phyloP scores from a whole-genome alignment of 2,888 invertebrate genomes.

The Cantharis nigra region DNA sequence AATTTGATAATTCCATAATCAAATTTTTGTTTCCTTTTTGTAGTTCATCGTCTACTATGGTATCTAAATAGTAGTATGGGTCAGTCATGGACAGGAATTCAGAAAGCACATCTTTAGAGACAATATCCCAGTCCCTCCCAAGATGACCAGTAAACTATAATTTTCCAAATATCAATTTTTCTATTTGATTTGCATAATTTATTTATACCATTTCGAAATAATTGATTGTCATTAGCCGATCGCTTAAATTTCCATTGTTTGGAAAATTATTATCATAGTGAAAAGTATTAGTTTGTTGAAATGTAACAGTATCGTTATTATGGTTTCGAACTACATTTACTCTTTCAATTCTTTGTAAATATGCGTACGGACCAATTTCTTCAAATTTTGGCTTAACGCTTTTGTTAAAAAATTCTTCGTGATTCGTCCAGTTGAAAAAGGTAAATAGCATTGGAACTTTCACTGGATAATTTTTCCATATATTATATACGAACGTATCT shows the following conservation, averaged over 20 bases:
- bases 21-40: conserved; percentile 82
- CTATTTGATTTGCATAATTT: no score
- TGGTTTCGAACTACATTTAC: conserved; percentile 72
- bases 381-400: conserved; percentile 62
- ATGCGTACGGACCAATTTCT: conserved; percentile 68
- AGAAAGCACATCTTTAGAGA: neutral
- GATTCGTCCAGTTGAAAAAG: conserved; percentile 52
- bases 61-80: conserved; percentile 63
- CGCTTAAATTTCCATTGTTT: conserved; percentile 65
- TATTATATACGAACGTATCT: neutral
- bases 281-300: conserved; percentile 69
- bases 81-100: conserved; percentile 33
- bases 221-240: conserved; percentile 75
- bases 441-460: neutral
- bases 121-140: neutral
- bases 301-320: conserved; percentile 73
- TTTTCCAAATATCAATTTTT: neutral
- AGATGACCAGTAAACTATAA: neutral
- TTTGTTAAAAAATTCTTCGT: conserved; percentile 60
- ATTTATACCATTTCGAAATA: conserved; percentile 72
- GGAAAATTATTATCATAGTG: conserved; percentile 69
- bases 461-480: neutral
- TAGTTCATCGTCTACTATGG: conserved; percentile 69
- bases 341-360: conserved; percentile 69
- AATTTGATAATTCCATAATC: conserved; percentile 68